Evolutionary conservation across 2,113 vertebrate species (phyloP).

Genomic region (Cyprinodon variegatus): DNA sequence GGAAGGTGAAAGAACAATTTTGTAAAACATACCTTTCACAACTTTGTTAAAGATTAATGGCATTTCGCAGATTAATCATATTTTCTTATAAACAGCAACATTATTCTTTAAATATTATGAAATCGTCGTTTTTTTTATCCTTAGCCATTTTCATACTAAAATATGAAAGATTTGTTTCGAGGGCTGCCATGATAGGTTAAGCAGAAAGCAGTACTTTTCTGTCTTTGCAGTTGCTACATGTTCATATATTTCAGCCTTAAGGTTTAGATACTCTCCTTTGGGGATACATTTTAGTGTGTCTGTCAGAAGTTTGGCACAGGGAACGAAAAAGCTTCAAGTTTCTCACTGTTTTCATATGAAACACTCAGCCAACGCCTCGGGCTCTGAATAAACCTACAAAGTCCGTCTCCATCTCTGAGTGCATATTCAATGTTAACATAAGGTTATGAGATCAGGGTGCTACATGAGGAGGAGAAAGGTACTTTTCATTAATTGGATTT

Average conservation of each 20-base stretch:
- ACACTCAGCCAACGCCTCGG: slow-evolving; percentile 79
- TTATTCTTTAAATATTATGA: not conserved
- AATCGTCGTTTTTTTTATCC: too few species aligned
- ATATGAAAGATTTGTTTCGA: slow-evolving; percentile 41
- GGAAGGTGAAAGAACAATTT: not conserved
- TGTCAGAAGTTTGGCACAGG: slow-evolving; percentile 78
- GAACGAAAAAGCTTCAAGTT: slow-evolving; percentile 70
- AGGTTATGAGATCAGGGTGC: slow-evolving; percentile 64
- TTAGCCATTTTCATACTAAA: slow-evolving; percentile 28
- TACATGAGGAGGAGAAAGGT: slow-evolving; percentile 42
- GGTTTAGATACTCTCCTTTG: slow-evolving; percentile 64
- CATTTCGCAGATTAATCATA: not conserved
- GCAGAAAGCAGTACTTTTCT: slow-evolving; percentile 17
- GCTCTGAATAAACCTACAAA: slow-evolving; percentile 73
- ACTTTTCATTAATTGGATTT: slow-evolving; percentile 62
- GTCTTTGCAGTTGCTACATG: slow-evolving; percentile 49
- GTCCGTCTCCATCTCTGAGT: slow-evolving; percentile 8
- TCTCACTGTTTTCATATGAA: slow-evolving; percentile 79
- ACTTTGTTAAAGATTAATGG: not conserved
- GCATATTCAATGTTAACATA: slow-evolving; percentile 68
- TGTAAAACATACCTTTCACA: not conserved
- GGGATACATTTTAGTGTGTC: slow-evolving; percentile 68
- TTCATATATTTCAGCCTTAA: slow-evolving; percentile 62
- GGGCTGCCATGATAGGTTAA: slow-evolving; percentile 38
- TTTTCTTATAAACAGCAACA: not conserved